phyloP scores from a whole-genome alignment of 2,797 vertebrate species.

The Sarcophilus harrisii region DNA sequence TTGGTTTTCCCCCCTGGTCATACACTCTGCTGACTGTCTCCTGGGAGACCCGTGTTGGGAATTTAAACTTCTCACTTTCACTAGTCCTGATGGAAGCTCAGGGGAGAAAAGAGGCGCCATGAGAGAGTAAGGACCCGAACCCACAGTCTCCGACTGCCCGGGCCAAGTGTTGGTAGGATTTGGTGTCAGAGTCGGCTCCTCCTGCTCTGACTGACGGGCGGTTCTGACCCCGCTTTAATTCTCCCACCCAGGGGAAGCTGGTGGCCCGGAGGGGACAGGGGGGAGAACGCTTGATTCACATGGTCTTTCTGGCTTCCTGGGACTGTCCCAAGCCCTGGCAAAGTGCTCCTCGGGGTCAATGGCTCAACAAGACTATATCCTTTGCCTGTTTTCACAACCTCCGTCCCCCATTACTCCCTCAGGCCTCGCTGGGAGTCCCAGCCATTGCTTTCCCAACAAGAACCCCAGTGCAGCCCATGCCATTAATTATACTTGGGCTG shows the following conservation, averaged over 20 bases:
- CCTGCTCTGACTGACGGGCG: background rate
- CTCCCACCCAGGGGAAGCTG: background rate
- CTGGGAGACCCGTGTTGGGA: background rate
- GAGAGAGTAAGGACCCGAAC: background rate
- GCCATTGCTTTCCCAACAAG: background rate
- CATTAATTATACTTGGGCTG: background rate
- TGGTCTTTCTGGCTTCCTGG: rapidly evolving
- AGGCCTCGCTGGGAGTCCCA: background rate
- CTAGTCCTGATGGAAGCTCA: background rate
- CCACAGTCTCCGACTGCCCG: background rate
- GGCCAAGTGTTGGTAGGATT: background rate
- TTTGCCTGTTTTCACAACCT: background rate
- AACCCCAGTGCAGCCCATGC: background rate
- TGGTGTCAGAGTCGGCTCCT: background rate
- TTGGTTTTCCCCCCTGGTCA: background rate
- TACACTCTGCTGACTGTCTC: background rate
- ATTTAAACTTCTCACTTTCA: background rate
- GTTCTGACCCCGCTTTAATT: background rate
- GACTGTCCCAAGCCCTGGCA: background rate
- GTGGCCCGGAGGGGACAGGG: background rate
- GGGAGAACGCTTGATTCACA: background rate
- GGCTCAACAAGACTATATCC: background rate
- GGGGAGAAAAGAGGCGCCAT: background rate
- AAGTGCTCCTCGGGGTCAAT: background rate
- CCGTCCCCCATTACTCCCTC: rapidly evolving